These are phyloP conservation scores for Varecia variegata DNA, from an alignment of 2,797 vertebrate species.

Conservation along the genomic window DNA sequence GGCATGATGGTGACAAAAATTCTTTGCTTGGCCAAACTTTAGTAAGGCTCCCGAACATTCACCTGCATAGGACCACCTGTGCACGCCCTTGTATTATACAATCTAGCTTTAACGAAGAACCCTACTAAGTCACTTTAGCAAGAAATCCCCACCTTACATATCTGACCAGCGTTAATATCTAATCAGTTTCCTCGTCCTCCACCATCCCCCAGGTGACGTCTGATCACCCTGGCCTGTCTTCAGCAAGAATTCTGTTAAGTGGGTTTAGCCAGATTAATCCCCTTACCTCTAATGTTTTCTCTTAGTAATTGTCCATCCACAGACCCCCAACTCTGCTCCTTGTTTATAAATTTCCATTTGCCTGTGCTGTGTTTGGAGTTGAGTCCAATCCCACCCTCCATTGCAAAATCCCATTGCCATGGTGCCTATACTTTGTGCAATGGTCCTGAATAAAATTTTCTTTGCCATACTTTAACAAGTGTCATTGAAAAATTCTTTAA, in stretches of 20 bases:
- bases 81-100: neutral
- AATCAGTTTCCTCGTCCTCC: neutral
- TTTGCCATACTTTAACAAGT: neutral
- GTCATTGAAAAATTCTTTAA: neutral
- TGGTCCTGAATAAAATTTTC: neutral
- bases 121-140: neutral
- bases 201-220: neutral
- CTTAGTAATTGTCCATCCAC: neutral
- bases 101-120: neutral
- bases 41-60: neutral
- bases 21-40: neutral
- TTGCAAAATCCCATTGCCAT: neutral
- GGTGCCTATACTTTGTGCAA: neutral
- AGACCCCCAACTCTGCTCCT: neutral
- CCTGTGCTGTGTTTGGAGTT: neutral
- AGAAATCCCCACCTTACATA: neutral
- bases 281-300: neutral
- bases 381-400: neutral
- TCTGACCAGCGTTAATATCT: neutral
- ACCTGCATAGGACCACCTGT: neutral
- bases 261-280: neutral
- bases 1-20: neutral
- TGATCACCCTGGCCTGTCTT: neutral
- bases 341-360: neutral
- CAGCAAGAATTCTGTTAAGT: neutral